Evolutionary conservation across 2,797 vertebrate genomes (phyloP).

Genomic region (Urocyon cinereoargenteus): DNA sequence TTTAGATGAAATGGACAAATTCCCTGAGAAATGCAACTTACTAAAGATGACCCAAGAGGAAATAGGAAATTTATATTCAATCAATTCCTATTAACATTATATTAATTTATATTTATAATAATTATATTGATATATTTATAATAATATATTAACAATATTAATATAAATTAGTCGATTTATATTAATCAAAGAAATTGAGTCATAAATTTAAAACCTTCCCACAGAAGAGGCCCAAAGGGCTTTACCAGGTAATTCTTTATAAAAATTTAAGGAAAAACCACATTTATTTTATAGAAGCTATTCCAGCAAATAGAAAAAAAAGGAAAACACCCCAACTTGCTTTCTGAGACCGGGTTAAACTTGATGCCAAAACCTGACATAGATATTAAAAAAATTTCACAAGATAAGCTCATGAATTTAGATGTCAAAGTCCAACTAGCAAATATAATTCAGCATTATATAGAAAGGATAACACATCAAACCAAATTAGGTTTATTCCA

Average conservation of each 20-base stretch:
- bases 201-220: background rate
- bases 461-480: background rate
- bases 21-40: background rate
- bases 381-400: background rate
- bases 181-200: background rate
- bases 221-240: background rate
- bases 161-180: background rate
- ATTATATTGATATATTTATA: too few relatives aligned
- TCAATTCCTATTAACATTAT: background rate
- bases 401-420: background rate
- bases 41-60: background rate
- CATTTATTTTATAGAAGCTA: background rate
- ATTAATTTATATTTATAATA: too few relatives aligned
- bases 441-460: background rate
- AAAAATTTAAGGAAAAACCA: background rate
- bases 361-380: background rate
- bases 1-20: background rate
- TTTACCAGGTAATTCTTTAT: background rate
- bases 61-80: background rate
- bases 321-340: background rate
- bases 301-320: background rate
- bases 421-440: background rate
- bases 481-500: background rate
- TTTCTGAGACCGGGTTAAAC: background rate
- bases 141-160: too few relatives aligned